Conservation (phyloP, 2,113 vertebrate genomes). For the Pao palembangensis region DNA sequence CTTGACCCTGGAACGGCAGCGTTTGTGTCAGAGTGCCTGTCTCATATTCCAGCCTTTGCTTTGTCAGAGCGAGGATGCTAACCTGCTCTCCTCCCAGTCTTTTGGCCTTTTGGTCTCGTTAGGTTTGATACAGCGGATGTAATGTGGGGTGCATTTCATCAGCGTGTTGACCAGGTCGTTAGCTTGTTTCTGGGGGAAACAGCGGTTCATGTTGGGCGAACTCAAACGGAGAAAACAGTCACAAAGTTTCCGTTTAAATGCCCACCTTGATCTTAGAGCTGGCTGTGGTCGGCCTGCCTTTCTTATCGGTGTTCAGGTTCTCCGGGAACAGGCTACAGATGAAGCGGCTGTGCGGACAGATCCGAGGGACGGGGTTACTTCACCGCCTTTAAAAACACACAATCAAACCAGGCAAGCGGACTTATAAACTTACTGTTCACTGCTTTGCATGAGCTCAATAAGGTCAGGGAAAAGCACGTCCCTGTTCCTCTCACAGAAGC, state of each 20-base stretch:
- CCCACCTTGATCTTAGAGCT: slow-evolving; percentile 93
- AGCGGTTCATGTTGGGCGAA: background rate
- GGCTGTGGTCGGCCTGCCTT: slow-evolving; percentile 86
- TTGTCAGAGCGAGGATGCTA: slow-evolving; percentile 10
- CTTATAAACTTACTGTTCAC: slow-evolving; percentile 82
- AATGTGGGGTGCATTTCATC: slow-evolving; percentile 96
- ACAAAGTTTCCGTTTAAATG: background rate
- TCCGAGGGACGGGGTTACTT: background rate
- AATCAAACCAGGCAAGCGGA: background rate
- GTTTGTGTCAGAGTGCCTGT: background rate
- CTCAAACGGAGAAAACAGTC: background rate
- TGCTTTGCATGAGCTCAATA: slow-evolving; percentile 97
- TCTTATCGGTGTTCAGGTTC: slow-evolving; percentile 91
- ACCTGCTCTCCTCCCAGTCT: slow-evolving; percentile 99
- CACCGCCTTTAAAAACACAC: background rate
- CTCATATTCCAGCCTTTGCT: background rate
- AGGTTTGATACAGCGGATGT: slow-evolving; percentile 97
- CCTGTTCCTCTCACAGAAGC: slow-evolving; percentile 93
- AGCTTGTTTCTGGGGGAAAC: slow-evolving; percentile 84
- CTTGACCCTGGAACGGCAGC: slow-evolving; percentile 70
- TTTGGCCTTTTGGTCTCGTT: slow-evolving; percentile 93
- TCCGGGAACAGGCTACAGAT: slow-evolving; percentile 90
- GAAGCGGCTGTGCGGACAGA: slow-evolving; percentile 74
- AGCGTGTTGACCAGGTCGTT: slow-evolving; percentile 92
- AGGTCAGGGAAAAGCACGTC: slow-evolving; percentile 93